Conservation (phyloP, 2,888 invertebrate species). For the Drosophila antonietae region DNA sequence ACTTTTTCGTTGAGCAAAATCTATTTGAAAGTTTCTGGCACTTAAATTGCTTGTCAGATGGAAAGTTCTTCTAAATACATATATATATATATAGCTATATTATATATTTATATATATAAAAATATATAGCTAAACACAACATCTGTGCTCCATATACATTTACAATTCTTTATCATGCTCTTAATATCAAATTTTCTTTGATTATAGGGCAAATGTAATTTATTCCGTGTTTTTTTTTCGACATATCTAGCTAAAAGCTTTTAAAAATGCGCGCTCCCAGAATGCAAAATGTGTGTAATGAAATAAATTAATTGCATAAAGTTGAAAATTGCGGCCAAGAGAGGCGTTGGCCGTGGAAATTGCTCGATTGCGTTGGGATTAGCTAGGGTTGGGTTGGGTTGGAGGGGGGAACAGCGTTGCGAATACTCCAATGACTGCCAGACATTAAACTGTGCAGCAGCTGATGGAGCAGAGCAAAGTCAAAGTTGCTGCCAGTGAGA, state of each 20-base stretch:
- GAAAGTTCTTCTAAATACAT: no score
- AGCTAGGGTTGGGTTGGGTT: not conserved
- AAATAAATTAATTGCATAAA: conserved; percentile 40
- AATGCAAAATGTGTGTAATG: conserved; percentile 26
- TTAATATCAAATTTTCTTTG: not conserved
- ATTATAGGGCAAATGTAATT: not conserved
- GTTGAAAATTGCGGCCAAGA: conserved; percentile 21
- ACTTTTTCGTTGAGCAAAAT: no score
- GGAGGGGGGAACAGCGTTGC: not conserved
- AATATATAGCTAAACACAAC: not conserved
- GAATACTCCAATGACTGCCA: conserved; percentile 19
- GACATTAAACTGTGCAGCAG: conserved; percentile 12
- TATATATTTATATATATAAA: no score
- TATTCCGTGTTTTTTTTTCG: not conserved
- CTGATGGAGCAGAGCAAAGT: conserved; percentile 11
- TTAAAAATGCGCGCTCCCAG: conserved; percentile 13
- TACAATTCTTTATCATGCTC: not conserved
- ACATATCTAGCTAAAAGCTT: conserved; percentile 14
- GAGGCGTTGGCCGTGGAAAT: conserved; percentile 32
- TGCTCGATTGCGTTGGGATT: conserved; percentile 54
- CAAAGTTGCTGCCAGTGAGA: conserved; percentile 6
- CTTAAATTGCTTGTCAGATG: no score
- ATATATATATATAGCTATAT: no score
- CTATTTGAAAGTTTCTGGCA: no score
- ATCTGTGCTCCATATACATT: not conserved